Evolutionary conservation across 2,113 vertebrate genomes (phyloP), one percentile per base, ranked within the genome.

Genomic region (Nothobranchius furzeri): DNA sequence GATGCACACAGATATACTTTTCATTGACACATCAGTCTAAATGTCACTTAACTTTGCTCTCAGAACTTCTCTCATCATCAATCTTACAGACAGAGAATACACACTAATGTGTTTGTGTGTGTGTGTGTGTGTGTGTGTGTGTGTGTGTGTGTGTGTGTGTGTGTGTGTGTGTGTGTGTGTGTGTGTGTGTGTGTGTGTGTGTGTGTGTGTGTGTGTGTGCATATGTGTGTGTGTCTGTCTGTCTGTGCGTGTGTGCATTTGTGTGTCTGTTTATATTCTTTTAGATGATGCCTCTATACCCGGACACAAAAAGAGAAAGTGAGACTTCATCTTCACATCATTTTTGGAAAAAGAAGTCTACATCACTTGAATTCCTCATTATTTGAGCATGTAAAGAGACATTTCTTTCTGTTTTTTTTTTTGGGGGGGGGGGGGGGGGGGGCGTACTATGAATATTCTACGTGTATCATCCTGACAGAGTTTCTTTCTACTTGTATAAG

Each of bases 311-410:
- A 60, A 68, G 54, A 54, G 30, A 6, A 58, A 66, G 54, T 59
- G 10, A 60, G 30, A 68, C 60, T 64, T 56, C 24, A 71, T 78
- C 58, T 64, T 53, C 47, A 17, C 17, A 60, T 60, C n/a, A 54
- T 48, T 56, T 69, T 86, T 80, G 60, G 24, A 65, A 74, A 75
- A 24, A 49, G 35, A 47, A 77, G 80, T 89, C 86, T 15, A 64
- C 68, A 81, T 81, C 65, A 12, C 86, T 89, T 78, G 68, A 79
- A 70, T 80, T 87, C 71, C 64, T 87, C 76, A 79, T 87, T 83
- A 85, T 60, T 68, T 62, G 55, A 64, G 46, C 65, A 65, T 72
- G 63, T 66, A 60, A 62, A 49, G 58, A 82, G 66, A 75, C 66
- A 49, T 81, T 88, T 87, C 9, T 40, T 6, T 6, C 1, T n/a